These are phyloP conservation scores for Caloenas nicobarica DNA, from an alignment of 2,113 vertebrate species.

Conservation along the genomic window DNA sequence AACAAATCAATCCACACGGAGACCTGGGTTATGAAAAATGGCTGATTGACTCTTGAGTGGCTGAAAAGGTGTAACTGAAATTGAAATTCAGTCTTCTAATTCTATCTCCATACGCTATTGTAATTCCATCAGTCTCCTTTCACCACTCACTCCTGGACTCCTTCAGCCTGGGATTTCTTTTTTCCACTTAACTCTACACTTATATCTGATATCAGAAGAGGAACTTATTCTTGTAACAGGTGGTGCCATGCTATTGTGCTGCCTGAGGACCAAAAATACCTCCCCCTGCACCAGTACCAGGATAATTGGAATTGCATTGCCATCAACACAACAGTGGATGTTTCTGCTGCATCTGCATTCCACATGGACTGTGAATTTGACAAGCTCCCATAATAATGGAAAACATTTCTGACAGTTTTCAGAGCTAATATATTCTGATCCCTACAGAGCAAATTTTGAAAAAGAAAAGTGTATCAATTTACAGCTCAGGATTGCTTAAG, in stretches of 20 bases:
- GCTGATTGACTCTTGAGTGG: slow-evolving; percentile 12
- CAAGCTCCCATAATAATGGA: slow-evolving; percentile 37
- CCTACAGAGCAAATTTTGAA: slow-evolving; percentile 46
- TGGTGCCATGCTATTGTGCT: not conserved
- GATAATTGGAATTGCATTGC: slow-evolving; percentile 16
- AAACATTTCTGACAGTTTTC: slow-evolving; percentile 31
- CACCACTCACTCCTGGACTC: not conserved
- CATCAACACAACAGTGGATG: not conserved
- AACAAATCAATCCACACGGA: slow-evolving; percentile 43
- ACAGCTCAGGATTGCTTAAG: not conserved
- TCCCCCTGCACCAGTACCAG: not conserved
- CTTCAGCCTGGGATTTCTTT: not conserved
- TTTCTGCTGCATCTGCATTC: slow-evolving; percentile 38
- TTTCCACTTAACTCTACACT: not conserved
- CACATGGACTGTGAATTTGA: slow-evolving; percentile 14
- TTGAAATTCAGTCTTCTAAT: not conserved
- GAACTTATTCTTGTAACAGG: not conserved
- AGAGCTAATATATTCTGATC: slow-evolving; percentile 50
- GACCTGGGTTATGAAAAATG: not conserved
- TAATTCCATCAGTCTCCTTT: slow-evolving; percentile 53
- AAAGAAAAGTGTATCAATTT: slow-evolving; percentile 33
- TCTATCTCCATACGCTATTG: not conserved
- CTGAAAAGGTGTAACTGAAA: not conserved
- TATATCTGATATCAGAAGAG: not conserved
- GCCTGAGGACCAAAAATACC: not conserved